Base-by-base conservation (phyloP, 2,888 invertebrate species). In the Ichneumoninae sp. region DNA sequence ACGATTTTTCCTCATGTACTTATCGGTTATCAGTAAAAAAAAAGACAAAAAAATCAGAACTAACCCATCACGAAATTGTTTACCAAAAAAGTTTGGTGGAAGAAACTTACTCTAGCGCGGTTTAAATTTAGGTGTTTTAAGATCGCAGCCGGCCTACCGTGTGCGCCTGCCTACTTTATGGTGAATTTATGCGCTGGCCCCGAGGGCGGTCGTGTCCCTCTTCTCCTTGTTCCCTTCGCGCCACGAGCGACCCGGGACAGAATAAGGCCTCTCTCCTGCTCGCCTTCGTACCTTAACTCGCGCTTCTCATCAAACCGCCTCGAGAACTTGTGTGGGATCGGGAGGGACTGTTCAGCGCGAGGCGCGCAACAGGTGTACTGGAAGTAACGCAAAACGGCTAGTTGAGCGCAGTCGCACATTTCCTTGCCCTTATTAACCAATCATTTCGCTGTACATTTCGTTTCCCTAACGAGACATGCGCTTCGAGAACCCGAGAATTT, bases 111-210 rank as follows among this genome's bases (percentile, higher is more conserved):
- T 62, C 76, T 75, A 40, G 57, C 54, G 54, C 16, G 78, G 86
- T 78, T 86, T 86, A 87, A 82, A 86, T 86, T 84, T 84, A 86
- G 84, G 82, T 78, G 69, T 76, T 87, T 86, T 81, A 84, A 87
- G 84, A 87, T 79, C 83, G 82, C 87, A 87, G 86, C 85, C 86
- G 86, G 87, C 84, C 74, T 71, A 79, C 75, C 66, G 57, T 74
- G 52, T 47, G 70, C 65, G 60, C 30, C 74, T 81, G 80, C 66
- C 82, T 82, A 83, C 81, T 87, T 86, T 85, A 85, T 85, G 83
- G 83, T 80, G 81, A 83, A 86, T 86, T 87, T 85, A 87, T 87
- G 86, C 79, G 78, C 68, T 71, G 30, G 71, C 57, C 71, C 54
- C 82, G 71, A 71, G 82, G 82, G 82, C 77, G 71, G 30, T 65